Base-by-base conservation (phyloP, 64 coral and sea anemone species). In the Exaiptasia diaphana region DNA sequence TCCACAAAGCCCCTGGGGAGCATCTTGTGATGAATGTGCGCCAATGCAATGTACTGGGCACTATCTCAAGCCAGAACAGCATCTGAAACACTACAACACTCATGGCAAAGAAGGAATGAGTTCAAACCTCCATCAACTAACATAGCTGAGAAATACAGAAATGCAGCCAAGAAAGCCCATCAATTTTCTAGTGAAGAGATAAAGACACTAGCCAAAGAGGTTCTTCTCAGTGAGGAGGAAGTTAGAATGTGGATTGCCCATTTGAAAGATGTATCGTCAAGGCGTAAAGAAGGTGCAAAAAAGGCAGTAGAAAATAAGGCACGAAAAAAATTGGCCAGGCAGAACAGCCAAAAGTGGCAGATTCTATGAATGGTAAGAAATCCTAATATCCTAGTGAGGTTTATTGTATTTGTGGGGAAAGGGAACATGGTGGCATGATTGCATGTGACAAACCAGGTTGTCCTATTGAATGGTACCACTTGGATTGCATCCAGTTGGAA, bases 371-470 rank as follows among this genome's bases (percentile, higher is more conserved):
- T 12, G 52, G 15, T 8, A 46, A 15, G 15, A 15, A 6, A 46
- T 6, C 6, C 43, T 15, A 46, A 7, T 15, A 46, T 46, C 15
- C 43, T 23, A 52, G 50, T 42, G 67, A 53, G 4, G 67, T 73
- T 34, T 59, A 33, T 59, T 73, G 81, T 48, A 24, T 57, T 26
- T 73, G 67, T 58, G 81, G 81, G 10, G 20, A 73, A 73, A 50
- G 81, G 3, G 81, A 84, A 68, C 12, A 44, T 25, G 67, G 81
- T 2, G 35, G 17, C 22, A 84, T 84, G 67, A 84, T 73, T 29
- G 67, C 50, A 33, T 83, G 28, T 57, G 80, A 83, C 31, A 53
- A 31, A n/a, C 26, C 23, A 5, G 34, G 4, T 4, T 82, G 79
- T 9, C 79, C 79, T 13, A 68, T 82, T 2, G 43, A 15, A 4